A percentile compares a stretch with the other conserved stretches of the same genome.
Evolutionary conservation across 2,113 vertebrate genomes (phyloP).

Genomic region (Scomber japonicus): DNA sequence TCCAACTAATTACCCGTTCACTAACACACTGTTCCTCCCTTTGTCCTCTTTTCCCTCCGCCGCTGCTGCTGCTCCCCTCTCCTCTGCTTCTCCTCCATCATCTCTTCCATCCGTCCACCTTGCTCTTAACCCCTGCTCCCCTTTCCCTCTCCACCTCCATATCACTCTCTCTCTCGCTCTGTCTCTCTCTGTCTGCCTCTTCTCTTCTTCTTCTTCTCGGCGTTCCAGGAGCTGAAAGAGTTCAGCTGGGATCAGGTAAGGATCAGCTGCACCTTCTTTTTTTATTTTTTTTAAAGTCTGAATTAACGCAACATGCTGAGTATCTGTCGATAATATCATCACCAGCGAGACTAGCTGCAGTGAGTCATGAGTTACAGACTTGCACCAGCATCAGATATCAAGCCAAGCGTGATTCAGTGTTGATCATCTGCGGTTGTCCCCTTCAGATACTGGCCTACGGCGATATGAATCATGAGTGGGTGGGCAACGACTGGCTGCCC

Average conservation of each 20-base stretch:
- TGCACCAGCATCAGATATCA: slow-evolving; percentile 15
- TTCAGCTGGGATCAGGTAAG: slow-evolving; percentile 96
- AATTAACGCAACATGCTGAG: slow-evolving; percentile 5
- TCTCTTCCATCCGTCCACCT: slow-evolving; percentile 59
- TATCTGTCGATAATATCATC: slow-evolving; percentile 24
- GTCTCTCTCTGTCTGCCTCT: slow-evolving; percentile 62
- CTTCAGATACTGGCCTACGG: slow-evolving; percentile 93
- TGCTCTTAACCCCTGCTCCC: slow-evolving; percentile 50
- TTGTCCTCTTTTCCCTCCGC: slow-evolving; percentile 76
- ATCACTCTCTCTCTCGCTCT: slow-evolving; percentile 49
- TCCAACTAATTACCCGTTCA: slow-evolving; percentile 86
- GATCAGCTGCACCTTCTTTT: neutral
- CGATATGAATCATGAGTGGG: slow-evolving; percentile 96
- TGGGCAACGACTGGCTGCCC: slow-evolving; percentile 95
- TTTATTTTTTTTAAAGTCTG: neutral
- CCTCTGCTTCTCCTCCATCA: slow-evolving; percentile 76
- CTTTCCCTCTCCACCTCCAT: slow-evolving; percentile 65
- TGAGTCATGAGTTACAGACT: slow-evolving; percentile 50
- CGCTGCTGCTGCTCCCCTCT: slow-evolving; percentile 55
- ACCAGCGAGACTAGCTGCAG: slow-evolving; percentile 8
- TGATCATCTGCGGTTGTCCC: slow-evolving; percentile 51
- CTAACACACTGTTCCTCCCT: slow-evolving; percentile 87
- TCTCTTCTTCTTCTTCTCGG: slow-evolving; percentile 46
- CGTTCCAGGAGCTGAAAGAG: slow-evolving; percentile 90
- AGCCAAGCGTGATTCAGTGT: slow-evolving; percentile 48